Evolutionary conservation across 2,888 invertebrate genomes (phyloP), one percentile per base, ranked within the genome.

Genomic region (Panopea generosa): DNA sequence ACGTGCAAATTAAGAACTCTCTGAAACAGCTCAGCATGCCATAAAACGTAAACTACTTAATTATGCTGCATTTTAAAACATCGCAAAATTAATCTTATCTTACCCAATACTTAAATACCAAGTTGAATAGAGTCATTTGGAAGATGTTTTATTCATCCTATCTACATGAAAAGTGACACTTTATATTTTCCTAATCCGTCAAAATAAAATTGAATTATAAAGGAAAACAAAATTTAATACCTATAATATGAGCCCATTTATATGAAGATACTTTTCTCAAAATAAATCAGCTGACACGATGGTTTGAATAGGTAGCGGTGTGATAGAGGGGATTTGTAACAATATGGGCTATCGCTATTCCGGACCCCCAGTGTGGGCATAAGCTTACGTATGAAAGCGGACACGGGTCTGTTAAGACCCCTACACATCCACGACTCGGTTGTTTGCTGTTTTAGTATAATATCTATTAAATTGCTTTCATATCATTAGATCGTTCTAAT

Each of bases 191-290:
- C 61, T 77, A 77, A 77, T 77, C 76, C 71, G 71, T 71, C 76
- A 60, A 71, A 71, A 71, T 67, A 56, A 71, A 65, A 71, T 67
- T 71, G 63, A 71, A 71, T 71, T 62, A 60, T 50, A 62, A 71
- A 67, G 61, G 62, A 67, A 76, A 77, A 71, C 67, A 71, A 77
- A 76, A 77, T 71, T 71, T 77, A 77, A 71, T 71, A 71, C 71
- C 59, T 27, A 62, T 62, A 71, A 62, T 67, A 59, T 50, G 59
- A 50, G 47, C 55, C 24, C 59, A 67, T 50, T 63, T 68, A 68
- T 62, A 60, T 62, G 57, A 59, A 56, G 69, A 47, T 71, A 38
- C 43, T 71, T 62, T 59, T 33, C 57, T 57, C 61, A 65, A 66
- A 71, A 66, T 71, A 57, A 67, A 67, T 67, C 57, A 61, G 40